Evolutionary conservation across 2,888 invertebrate genomes (phyloP).

Genomic region (Orgyia antiqua): DNA sequence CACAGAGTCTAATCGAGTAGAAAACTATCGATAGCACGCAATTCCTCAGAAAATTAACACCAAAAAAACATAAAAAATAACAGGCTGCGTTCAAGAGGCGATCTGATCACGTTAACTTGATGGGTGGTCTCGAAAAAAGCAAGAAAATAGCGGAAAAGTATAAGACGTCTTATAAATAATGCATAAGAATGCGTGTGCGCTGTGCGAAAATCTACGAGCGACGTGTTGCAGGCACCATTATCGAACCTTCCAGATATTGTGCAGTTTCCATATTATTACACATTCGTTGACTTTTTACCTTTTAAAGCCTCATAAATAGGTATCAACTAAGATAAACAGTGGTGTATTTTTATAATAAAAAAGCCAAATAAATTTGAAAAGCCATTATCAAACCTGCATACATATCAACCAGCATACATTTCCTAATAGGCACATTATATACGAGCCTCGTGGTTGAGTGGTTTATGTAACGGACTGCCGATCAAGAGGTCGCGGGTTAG

Average conservation of each 20-base stretch:
- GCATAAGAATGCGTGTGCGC: constrained; percentile 52
- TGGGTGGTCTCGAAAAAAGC: constrained; percentile 48
- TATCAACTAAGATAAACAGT: no score
- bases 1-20: neutral
- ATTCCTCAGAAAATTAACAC: constrained; percentile 32
- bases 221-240: constrained; percentile 36
- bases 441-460: no score
- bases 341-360: no score
- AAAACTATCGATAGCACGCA: constrained; percentile 15
- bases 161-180: constrained; percentile 57
- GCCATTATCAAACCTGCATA: no score
- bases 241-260: constrained; percentile 27
- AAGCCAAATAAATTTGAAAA: no score
- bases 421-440: no score
- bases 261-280: constrained; percentile 25
- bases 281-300: constrained; percentile 30
- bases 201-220: constrained; percentile 55
- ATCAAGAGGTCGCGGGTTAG: no score
- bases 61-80: constrained; percentile 41
- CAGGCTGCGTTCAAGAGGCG: constrained; percentile 29
- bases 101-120: constrained; percentile 25
- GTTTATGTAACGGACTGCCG: no score
- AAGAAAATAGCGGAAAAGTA: constrained; percentile 62
- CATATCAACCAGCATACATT: no score
- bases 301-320: constrained; percentile 12